These are phyloP conservation scores for Cyphomyrmex costatus DNA, from an alignment of 1,140 invertebrate species.

Conservation along the genomic window DNA sequence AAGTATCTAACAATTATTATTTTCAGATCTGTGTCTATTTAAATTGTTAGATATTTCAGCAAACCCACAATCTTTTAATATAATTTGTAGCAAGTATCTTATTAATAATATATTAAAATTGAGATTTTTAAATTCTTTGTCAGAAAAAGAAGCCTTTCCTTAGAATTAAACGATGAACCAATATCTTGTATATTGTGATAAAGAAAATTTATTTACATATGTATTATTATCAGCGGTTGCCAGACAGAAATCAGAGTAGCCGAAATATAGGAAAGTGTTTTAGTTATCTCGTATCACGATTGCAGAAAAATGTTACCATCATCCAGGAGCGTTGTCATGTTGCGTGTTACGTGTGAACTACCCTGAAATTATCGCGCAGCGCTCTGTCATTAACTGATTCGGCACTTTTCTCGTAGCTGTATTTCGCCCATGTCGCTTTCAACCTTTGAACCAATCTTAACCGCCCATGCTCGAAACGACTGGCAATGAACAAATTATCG, in stretches of 20 bases:
- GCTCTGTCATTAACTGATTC: slow-evolving; percentile 58
- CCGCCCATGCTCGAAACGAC: slow-evolving; percentile 45
- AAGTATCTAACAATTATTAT: too few relatives aligned
- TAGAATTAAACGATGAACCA: neutral
- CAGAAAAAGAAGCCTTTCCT: neutral
- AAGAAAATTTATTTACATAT: neutral
- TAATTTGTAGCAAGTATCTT: neutral
- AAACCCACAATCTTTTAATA: too few relatives aligned
- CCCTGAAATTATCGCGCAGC: slow-evolving; percentile 59
- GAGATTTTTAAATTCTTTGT: neutral
- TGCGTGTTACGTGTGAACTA: slow-evolving; percentile 57
- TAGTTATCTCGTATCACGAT: slow-evolving; percentile 21
- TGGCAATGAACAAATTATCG: slow-evolving; percentile 41
- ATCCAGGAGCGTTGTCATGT: slow-evolving; percentile 46
- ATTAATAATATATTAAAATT: neutral
- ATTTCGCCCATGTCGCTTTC: slow-evolving; percentile 31
- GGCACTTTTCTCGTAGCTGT: slow-evolving; percentile 37
- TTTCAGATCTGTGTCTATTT: too few relatives aligned
- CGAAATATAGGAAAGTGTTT: neutral
- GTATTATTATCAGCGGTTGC: slow-evolving; percentile 11
- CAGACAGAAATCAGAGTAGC: neutral
- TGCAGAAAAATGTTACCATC: slow-evolving; percentile 41
- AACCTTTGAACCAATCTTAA: slow-evolving; percentile 45
- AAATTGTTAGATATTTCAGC: too few relatives aligned
- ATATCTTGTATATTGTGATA: neutral